Base-by-base conservation (phyloP, 1,140 invertebrate species). In the Zaprionus gabonicus region DNA sequence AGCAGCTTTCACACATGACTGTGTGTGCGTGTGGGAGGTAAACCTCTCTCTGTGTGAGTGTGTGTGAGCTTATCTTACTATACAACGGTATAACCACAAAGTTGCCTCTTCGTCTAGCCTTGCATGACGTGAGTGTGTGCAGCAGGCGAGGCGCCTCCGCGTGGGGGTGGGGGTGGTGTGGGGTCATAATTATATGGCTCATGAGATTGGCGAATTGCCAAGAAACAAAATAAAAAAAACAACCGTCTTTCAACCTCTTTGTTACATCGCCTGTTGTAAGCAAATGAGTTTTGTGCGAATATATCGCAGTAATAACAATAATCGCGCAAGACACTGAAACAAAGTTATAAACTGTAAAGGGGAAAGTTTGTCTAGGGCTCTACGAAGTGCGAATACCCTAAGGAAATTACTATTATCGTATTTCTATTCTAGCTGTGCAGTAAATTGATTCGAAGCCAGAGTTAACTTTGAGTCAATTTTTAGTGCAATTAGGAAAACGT, bases 141-240 rank as follows among this genome's bases (percentile, higher is more conserved):
- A 46, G 17, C 15, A 25, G 25, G 20, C 23, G 7, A 55, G 25
- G 20, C 38, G 17, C n/a, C 17, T 12, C 10, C 13, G 20, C 5
- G 27, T 55, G 5, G 10, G 13, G 56, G 12, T 27, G 10, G 13
- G 56, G 12, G 36, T n/a, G 10, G 15, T 34, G 1, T 4, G 51
- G 10, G 31, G 23, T 4, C 60, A 64, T 76, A 76, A 76, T 71
- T 70, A 76, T 70, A 76, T 49, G 63, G 44, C 66, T 27, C 72
- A 78, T 75, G 72, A 66, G 56, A 70, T 66, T 75, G 74, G 76
- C 62, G 57, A 71, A 76, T 67, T 76, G 76, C 56, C 72, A 76
- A 51, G 72, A 78, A 78, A 74, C 41, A 27, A 31, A 59, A 75
- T 36, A 56, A 78, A 78, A 74, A 76, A 41, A 20, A 17, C 1